phyloP scores from a whole-genome alignment of 1,140 invertebrate genomes.

The Drosophila kanapiae region DNA sequence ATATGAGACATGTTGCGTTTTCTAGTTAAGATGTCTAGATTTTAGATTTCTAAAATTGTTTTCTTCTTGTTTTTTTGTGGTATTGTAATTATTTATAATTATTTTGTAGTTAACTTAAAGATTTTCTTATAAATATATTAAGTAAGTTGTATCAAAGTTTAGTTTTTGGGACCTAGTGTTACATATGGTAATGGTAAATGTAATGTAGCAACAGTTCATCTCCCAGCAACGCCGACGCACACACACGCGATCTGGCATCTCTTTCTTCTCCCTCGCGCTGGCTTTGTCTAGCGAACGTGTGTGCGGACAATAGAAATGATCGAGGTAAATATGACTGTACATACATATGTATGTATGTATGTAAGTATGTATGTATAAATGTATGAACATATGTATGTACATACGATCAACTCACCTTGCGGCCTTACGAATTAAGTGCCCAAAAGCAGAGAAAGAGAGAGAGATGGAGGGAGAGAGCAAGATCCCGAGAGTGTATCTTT shows the following conservation, averaged over 20 bases:
- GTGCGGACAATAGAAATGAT: conserved; percentile 72
- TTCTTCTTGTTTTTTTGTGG: neutral
- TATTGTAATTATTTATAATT: neutral
- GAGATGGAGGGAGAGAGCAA: conserved; percentile 21
- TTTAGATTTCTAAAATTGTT: neutral
- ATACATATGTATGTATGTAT: conserved; percentile 11
- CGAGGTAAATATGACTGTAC: conserved; percentile 46
- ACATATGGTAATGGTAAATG: neutral
- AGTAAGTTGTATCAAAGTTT: too few species aligned
- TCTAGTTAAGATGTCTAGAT: neutral
- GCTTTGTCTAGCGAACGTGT: conserved; percentile 41
- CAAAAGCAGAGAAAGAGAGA: conserved; percentile 30
- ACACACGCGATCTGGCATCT: conserved; percentile 25
- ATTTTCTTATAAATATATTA: neutral
- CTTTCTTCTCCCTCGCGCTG: conserved; percentile 13
- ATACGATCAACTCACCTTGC: conserved; percentile 56
- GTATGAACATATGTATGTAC: conserved; percentile 14
- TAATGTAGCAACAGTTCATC: neutral
- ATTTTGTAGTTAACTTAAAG: neutral
- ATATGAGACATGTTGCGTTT: neutral
- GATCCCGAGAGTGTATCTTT: conserved; percentile 58
- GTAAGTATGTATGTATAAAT: neutral
- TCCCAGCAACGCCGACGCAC: conserved; percentile 35
- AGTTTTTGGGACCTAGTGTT: neutral
- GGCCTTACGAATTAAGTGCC: conserved; percentile 58